A percentile compares a stretch with the other conserved stretches of the same genome.
phyloP scores from a whole-genome alignment of 1,140 invertebrate genomes.

The Adelges cooleyi region DNA sequence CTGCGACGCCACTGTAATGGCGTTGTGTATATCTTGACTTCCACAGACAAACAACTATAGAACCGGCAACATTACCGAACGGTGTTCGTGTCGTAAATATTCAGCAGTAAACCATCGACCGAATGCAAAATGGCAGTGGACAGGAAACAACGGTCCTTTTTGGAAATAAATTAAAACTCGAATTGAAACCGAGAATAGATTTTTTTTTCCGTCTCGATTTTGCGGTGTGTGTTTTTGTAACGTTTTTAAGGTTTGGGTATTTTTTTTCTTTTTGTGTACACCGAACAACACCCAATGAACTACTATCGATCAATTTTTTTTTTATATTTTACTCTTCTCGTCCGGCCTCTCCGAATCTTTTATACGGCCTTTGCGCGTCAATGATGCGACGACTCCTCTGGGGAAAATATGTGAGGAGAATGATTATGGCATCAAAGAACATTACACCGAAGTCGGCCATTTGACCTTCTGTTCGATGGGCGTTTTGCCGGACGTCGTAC shows the following conservation, averaged over 20 bases:
- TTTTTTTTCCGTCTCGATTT: slow-evolving; percentile 3
- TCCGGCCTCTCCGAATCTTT: neutral
- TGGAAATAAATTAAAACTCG: slow-evolving; percentile 23
- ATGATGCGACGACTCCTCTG: neutral
- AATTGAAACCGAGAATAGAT: neutral
- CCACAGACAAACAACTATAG: neutral
- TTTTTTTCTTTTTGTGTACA: slow-evolving; percentile 3
- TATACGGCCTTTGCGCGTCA: neutral
- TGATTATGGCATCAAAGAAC: neutral
- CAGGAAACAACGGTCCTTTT: slow-evolving; percentile 21
- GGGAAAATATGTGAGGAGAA: neutral
- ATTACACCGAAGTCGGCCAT: neutral
- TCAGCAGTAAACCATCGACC: slow-evolving; percentile 4
- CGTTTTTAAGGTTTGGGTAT: neutral
- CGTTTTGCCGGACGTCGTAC: neutral
- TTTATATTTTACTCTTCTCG: neutral
- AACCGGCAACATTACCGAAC: slow-evolving; percentile 9
- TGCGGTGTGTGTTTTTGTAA: neutral
- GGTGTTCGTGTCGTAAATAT: slow-evolving; percentile 10
- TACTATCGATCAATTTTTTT: slow-evolving; percentile 12
- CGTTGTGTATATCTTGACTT: no score
- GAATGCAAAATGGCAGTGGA: slow-evolving; percentile 9
- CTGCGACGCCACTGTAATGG: no score
- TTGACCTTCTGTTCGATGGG: neutral
- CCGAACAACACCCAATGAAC: slow-evolving; percentile 1